These are phyloP conservation scores for Porites divaricata DNA, from an alignment of 92 coral and sea anemone species.

Conservation along the genomic window DNA sequence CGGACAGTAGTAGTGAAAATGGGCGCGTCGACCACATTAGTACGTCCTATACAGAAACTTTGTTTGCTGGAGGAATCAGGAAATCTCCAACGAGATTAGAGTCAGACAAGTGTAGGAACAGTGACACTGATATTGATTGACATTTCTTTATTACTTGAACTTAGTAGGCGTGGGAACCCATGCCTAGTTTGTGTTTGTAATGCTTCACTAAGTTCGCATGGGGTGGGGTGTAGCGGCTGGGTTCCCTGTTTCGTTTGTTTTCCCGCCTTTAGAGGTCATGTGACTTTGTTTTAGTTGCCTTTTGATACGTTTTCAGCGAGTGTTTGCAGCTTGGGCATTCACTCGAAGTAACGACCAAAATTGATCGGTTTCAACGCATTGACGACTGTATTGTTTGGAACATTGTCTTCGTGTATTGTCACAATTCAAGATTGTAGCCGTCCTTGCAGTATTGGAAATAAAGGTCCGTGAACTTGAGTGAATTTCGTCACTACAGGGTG, in stretches of 20 bases:
- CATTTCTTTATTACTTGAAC: neutral
- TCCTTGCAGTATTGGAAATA: too few relatives aligned
- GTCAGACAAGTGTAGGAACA: neutral
- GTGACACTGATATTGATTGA: constrained; percentile 1
- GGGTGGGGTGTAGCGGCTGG: constrained; percentile 19
- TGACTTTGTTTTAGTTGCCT: too few relatives aligned
- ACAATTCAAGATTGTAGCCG: too few relatives aligned
- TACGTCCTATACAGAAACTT: constrained; percentile 20
- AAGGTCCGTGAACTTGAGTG: too few relatives aligned
- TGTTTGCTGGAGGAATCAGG: constrained; percentile 8
- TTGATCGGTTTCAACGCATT: too few relatives aligned
- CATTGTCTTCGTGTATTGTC: too few relatives aligned
- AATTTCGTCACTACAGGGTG: too few relatives aligned
- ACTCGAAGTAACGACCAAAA: too few relatives aligned
- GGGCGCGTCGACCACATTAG: neutral
- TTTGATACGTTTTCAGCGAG: too few relatives aligned
- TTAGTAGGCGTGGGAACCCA: neutral
- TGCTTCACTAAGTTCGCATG: constrained; percentile 4
- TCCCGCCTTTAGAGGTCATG: too few relatives aligned
- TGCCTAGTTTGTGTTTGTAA: neutral
- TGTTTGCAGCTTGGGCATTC: too few relatives aligned
- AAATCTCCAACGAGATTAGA: constrained; percentile 1
- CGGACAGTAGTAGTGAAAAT: constrained; percentile 55
- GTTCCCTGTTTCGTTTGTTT: neutral
- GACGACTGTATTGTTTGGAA: too few relatives aligned